Evolutionary conservation across 2,888 invertebrate genomes (phyloP).

Genomic region (Thereva unica): DNA sequence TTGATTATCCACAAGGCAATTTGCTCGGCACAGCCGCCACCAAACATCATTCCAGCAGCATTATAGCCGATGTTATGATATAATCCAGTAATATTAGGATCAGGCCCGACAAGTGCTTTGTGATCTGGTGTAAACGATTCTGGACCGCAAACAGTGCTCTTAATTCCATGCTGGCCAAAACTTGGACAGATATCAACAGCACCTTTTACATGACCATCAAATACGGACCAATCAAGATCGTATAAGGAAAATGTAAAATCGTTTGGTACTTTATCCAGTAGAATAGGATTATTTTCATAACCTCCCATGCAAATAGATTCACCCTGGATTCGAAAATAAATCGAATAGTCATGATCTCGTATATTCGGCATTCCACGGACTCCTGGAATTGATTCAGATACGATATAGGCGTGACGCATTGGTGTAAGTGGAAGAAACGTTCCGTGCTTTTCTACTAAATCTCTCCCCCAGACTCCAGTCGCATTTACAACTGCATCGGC

Average conservation of each 20-base stretch:
- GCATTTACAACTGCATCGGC: constrained; percentile 77
- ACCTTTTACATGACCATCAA: constrained; percentile 74
- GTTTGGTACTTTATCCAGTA: constrained; percentile 74
- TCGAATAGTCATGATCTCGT: constrained; percentile 80
- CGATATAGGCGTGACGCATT: constrained; percentile 87
- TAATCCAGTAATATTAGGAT: constrained; percentile 68
- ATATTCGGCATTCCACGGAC: constrained; percentile 78
- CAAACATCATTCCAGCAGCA: constrained; percentile 90
- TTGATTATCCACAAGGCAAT: constrained; percentile 82
- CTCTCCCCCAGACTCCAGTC: constrained; percentile 78
- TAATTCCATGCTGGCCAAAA: constrained; percentile 75
- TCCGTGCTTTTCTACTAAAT: constrained; percentile 60
- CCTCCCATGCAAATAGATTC: constrained; percentile 84
- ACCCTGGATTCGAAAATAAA: constrained; percentile 84
- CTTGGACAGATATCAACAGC: constrained; percentile 76
- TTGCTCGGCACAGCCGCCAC: constrained; percentile 84
- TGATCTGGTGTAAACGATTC: constrained; percentile 93
- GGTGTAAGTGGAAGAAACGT: constrained; percentile 74
- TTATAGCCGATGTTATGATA: constrained; percentile 89
- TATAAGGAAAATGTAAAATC: constrained; percentile 84
- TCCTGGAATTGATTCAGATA: constrained; percentile 78
- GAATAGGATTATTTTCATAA: constrained; percentile 83
- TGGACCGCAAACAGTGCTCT: constrained; percentile 86
- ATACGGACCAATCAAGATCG: constrained; percentile 85
- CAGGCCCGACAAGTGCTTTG: constrained; percentile 82